Conservation (phyloP, 2,888 invertebrate genomes). For the Rutpela maculata region DNA sequence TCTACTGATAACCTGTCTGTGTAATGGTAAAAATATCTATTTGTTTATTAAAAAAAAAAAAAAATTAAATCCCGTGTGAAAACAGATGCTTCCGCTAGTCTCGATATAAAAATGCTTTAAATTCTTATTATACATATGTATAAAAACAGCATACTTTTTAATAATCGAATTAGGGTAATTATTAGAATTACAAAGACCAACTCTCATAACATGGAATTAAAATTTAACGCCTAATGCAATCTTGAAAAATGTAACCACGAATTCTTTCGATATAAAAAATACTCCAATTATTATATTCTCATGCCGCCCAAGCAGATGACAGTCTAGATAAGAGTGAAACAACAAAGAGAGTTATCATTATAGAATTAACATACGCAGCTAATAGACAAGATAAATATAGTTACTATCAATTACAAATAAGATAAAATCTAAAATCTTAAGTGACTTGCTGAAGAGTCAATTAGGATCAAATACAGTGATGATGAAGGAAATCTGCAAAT, state of each 20-base stretch:
- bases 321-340: slow-evolving; percentile 57
- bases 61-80: too few species aligned
- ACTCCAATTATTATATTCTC: slow-evolving; percentile 59
- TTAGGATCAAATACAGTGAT: slow-evolving; percentile 58
- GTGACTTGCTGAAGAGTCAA: slow-evolving; percentile 62
- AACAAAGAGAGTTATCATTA: slow-evolving; percentile 63
- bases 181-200: background rate
- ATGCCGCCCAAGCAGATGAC: slow-evolving; percentile 46
- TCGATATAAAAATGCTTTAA: too few species aligned
- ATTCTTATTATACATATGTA: background rate
- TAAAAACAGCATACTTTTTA: background rate
- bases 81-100: too few species aligned
- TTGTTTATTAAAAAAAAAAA: too few species aligned
- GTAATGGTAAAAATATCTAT: too few species aligned
- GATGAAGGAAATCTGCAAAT: slow-evolving; percentile 59
- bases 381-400: slow-evolving; percentile 64
- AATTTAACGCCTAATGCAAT: slow-evolving; percentile 59
- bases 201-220: slow-evolving; percentile 53
- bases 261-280: slow-evolving; percentile 51
- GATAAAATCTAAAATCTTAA: slow-evolving; percentile 61
- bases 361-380: slow-evolving; percentile 61
- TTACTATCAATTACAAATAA: slow-evolving; percentile 63
- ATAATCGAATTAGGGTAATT: background rate
- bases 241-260: slow-evolving; percentile 32
- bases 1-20: too few species aligned